Conservation (phyloP, 1,140 invertebrate species). For the Goniozus legneri region DNA sequence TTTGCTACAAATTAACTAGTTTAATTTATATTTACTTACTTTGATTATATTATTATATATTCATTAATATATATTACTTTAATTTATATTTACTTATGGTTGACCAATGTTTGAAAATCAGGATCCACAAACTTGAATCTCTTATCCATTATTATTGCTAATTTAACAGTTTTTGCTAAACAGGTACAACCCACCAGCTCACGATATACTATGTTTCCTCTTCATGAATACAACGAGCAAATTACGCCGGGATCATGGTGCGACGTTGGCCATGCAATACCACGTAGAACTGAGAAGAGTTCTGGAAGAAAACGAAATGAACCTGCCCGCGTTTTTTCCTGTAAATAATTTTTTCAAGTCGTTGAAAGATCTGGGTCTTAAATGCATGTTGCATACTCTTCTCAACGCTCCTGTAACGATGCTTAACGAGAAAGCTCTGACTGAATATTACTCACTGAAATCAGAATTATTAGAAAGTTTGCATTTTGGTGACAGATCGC, state of each 20-base stretch:
- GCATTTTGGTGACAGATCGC: constrained; percentile 33
- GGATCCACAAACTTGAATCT: too few species aligned
- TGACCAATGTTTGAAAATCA: too few species aligned
- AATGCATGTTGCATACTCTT: constrained; percentile 27
- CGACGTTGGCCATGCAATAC: constrained; percentile 28
- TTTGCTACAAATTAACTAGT: too few species aligned
- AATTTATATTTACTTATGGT: neutral
- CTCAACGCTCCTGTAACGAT: constrained; percentile 36
- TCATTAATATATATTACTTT: neutral
- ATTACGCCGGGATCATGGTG: constrained; percentile 20
- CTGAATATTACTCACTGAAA: constrained; percentile 29
- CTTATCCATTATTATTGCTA: too few species aligned
- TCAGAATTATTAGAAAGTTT: constrained; percentile 23
- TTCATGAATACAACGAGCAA: constrained; percentile 34
- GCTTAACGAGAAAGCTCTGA: constrained; percentile 21
- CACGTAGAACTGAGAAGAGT: constrained; percentile 17
- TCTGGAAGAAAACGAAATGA: constrained; percentile 19
- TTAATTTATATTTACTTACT: too few species aligned
- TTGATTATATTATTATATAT: too few species aligned
- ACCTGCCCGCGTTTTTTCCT: constrained; percentile 21
- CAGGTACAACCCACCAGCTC: constrained; percentile 56
- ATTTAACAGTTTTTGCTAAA: constrained; percentile 2
- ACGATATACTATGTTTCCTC: constrained; percentile 53
- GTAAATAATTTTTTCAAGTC: constrained; percentile 29
- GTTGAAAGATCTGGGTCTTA: constrained; percentile 25